Evolutionary conservation across 2,113 vertebrate species (phyloP).

Genomic region (Sinocyclocheilus maitianheensis): DNA sequence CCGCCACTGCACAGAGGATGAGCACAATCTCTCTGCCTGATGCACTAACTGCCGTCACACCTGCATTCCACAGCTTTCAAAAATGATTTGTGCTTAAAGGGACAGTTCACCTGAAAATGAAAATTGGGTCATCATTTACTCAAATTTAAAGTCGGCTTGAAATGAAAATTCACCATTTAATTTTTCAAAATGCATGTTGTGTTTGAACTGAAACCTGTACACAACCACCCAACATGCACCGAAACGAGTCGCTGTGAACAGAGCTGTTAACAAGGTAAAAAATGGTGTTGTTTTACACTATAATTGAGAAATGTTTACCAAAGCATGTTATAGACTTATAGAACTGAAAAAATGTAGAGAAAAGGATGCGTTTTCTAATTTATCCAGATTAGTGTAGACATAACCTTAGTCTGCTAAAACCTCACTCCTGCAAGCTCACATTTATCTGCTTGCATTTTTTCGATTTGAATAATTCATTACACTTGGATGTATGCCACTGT

Average conservation of each 20-base stretch:
- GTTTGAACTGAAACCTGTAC: too few relatives aligned
- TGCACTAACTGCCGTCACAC: background rate
- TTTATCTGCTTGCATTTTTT: background rate
- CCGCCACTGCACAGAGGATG: background rate
- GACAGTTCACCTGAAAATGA: background rate
- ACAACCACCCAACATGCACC: too few relatives aligned
- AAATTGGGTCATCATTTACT: background rate
- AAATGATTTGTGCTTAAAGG: background rate
- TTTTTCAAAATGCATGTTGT: background rate
- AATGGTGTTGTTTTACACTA: too few relatives aligned
- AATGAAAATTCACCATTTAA: background rate
- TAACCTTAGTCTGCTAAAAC: background rate
- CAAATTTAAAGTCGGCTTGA: background rate
- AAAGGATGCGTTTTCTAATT: too few relatives aligned
- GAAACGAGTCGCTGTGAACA: too few relatives aligned
- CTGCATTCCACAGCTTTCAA: conserved; percentile 16
- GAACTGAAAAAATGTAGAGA: too few relatives aligned
- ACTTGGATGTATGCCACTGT: background rate
- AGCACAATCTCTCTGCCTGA: background rate
- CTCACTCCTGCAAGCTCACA: background rate
- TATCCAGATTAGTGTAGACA: too few relatives aligned
- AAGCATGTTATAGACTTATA: too few relatives aligned
- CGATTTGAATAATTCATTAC: background rate
- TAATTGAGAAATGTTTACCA: too few relatives aligned
- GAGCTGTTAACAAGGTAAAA: too few relatives aligned